These are phyloP conservation scores for Cerceris ruficornis DNA, from an alignment of 2,888 invertebrate genomes.

Conservation along the genomic window DNA sequence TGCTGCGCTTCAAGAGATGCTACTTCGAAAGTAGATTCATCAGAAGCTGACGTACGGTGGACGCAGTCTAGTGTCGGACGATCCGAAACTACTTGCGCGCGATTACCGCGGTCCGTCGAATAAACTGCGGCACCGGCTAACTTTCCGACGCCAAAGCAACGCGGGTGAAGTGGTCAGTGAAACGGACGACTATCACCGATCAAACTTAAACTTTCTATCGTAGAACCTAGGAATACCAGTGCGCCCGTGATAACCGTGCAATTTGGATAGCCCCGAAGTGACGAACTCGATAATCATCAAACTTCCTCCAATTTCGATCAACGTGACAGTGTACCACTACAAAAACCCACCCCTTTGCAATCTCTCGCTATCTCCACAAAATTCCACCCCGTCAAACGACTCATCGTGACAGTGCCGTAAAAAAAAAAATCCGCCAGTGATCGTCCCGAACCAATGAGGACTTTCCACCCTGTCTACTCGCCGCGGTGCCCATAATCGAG, in stretches of 20 bases:
- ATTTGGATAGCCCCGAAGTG: neutral
- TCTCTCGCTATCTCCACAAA: too few species aligned
- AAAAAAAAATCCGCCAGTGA: neutral
- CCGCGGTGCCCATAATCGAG: neutral
- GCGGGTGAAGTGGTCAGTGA: constrained; percentile 68
- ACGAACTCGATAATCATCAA: constrained; percentile 6
- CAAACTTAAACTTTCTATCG: constrained; percentile 17
- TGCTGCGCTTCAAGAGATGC: constrained; percentile 23
- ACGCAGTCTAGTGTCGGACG: constrained; percentile 37
- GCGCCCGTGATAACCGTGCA: constrained; percentile 15
- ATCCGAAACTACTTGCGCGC: neutral
- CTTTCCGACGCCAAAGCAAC: constrained; percentile 28
- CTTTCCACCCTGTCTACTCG: neutral
- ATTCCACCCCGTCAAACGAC: neutral
- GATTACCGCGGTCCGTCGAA: constrained; percentile 7
- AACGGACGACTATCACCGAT: constrained; percentile 7
- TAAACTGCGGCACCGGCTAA: constrained; percentile 1
- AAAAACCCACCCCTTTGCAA: too few species aligned
- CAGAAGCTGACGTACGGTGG: constrained; percentile 66
- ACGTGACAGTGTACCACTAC: neutral
- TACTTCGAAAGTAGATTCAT: constrained; percentile 34
- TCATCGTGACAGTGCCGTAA: neutral
- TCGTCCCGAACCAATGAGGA: constrained; percentile 22
- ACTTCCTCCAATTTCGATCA: too few species aligned
- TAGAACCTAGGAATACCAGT: constrained; percentile 11